Conservation (phyloP, 2,888 invertebrate genomes). For the Pollenia amentaria region DNA sequence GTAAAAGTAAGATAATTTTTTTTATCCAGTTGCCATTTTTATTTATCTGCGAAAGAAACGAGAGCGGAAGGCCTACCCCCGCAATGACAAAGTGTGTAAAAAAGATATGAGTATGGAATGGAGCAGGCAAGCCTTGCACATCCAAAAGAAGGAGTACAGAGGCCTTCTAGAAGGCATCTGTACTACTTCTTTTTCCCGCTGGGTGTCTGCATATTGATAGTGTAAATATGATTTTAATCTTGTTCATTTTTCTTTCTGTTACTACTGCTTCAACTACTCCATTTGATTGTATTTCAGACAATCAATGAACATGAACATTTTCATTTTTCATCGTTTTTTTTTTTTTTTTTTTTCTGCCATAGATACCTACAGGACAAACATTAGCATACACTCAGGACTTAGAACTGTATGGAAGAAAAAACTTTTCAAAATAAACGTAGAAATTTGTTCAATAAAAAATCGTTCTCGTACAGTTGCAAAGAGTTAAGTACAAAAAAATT, state of each 20-base stretch:
- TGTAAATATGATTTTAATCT: slow-evolving; percentile 74
- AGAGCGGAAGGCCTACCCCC: too few relatives aligned
- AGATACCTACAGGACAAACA: slow-evolving; percentile 44
- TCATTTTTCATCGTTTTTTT: slow-evolving; percentile 1
- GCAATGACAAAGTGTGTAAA: too few relatives aligned
- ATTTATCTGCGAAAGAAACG: too few relatives aligned
- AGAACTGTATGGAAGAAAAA: slow-evolving; percentile 14
- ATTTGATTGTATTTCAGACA: slow-evolving; percentile 61
- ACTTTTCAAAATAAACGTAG: slow-evolving; percentile 43
- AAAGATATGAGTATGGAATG: too few relatives aligned
- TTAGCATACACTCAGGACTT: slow-evolving; percentile 44
- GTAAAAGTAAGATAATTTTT: too few relatives aligned
- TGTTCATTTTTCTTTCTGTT: slow-evolving; percentile 60
- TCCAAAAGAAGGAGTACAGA: too few relatives aligned
- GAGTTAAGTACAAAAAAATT: slow-evolving; percentile 48
- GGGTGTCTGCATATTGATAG: slow-evolving; percentile 71
- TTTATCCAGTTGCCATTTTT: too few relatives aligned
- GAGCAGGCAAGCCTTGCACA: too few relatives aligned
- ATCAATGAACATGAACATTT: slow-evolving; percentile 66
- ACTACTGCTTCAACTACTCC: slow-evolving; percentile 20
- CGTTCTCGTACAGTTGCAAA: slow-evolving; percentile 22
- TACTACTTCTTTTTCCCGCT: too few relatives aligned
- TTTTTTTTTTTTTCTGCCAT: slow-evolving; percentile 5
- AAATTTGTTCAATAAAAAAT: slow-evolving; percentile 64
- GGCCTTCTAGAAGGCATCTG: too few relatives aligned